Conservation (phyloP, 2,888 invertebrate genomes). For the Neelides folsomi region DNA sequence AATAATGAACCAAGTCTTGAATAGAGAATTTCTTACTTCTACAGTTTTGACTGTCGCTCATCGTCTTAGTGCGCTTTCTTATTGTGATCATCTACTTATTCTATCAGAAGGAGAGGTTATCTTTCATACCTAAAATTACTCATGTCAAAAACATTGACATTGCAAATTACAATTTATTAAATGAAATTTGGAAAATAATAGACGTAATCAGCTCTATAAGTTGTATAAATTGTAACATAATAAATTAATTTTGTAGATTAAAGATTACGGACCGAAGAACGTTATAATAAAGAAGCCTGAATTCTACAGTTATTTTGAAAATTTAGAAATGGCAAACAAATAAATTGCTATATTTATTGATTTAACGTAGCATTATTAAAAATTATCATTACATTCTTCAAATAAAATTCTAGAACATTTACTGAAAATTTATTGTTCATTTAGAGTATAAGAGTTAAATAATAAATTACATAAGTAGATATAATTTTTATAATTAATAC, state of each 20-base stretch:
- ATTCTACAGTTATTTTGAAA: constrained; percentile 27
- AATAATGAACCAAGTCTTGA: constrained; percentile 22
- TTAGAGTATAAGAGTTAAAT: too few species aligned
- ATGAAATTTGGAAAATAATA: too few species aligned
- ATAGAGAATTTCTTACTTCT: constrained; percentile 23
- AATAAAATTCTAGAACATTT: too few species aligned
- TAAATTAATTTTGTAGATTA: constrained; percentile 14
- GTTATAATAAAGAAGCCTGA: constrained; percentile 25
- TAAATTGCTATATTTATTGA: constrained; percentile 7
- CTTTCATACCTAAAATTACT: too few species aligned
- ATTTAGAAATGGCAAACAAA: constrained; percentile 16
- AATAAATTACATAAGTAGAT: too few species aligned
- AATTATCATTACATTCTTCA: too few species aligned
- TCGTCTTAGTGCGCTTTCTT: constrained; percentile 24
- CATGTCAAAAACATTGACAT: too few species aligned
- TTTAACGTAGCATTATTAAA: too few species aligned
- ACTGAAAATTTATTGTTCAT: too few species aligned
- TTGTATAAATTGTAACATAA: not conserved
- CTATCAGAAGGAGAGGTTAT: constrained; percentile 30
- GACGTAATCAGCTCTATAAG: not conserved
- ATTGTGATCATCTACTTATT: constrained; percentile 27
- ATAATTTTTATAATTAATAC: too few species aligned
- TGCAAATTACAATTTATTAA: too few species aligned
- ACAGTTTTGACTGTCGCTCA: constrained; percentile 31
- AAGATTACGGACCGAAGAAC: constrained; percentile 28